Evolutionary conservation across 1,140 invertebrate species (phyloP).

Genomic region (Bombus confusus): DNA sequence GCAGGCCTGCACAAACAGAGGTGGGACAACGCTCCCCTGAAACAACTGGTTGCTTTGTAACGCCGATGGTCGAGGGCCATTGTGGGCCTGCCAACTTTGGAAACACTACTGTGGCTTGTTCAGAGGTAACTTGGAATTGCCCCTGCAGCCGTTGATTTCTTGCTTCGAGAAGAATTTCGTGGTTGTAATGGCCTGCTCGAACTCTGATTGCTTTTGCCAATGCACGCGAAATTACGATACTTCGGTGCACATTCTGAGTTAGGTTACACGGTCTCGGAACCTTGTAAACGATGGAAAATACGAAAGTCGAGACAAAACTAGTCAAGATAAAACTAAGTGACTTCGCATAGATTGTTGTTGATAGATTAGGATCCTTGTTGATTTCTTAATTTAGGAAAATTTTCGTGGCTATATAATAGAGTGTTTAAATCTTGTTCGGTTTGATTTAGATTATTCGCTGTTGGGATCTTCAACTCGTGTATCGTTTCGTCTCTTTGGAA

Average conservation of each 20-base stretch:
- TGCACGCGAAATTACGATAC: neutral
- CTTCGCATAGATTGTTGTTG: fast-evolving
- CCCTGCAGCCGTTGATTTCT: neutral
- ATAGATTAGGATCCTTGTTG: no score
- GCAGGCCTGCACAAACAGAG: neutral
- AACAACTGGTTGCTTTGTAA: constrained; percentile 26
- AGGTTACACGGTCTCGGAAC: no score
- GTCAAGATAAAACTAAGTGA: no score
- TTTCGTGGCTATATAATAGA: no score
- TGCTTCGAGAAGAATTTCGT: neutral
- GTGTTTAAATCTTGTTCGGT: no score
- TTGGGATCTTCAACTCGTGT: no score
- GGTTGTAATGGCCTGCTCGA: neutral
- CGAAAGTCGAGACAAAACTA: no score
- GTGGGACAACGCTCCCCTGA: neutral
- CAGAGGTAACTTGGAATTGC: neutral
- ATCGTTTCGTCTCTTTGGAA: neutral
- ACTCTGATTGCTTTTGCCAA: neutral
- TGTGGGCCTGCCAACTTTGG: neutral
- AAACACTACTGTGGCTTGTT: neutral
- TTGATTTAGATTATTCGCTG: no score
- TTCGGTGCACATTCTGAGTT: neutral
- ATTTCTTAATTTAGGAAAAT: no score
- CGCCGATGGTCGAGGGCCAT: neutral
- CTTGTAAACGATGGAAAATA: no score